Base-by-base conservation (phyloP, 2,888 invertebrate genomes). In the Linnaemya tessellans region DNA sequence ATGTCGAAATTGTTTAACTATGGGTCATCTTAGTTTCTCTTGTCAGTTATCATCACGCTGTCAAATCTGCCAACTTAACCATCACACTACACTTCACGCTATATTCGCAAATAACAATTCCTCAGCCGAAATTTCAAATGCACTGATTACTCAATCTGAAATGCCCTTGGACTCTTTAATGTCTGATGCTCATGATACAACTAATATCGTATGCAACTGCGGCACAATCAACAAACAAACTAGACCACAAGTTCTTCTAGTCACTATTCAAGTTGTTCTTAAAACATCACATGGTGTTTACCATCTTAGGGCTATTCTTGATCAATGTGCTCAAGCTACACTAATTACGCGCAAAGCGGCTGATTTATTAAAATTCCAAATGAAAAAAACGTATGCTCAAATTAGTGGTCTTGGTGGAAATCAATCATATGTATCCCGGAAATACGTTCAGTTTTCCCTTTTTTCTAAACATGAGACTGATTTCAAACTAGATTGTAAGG, bases 261-360 rank as follows among this genome's bases (percentile, higher is more conserved):
- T n/a, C n/a, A n/a, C n/a, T n/a, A n/a, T n/a, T n/a, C n/a, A n/a
- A n/a, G n/a, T n/a, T n/a, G n/a, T n/a, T n/a, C n/a, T n/a, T n/a
- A n/a, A n/a, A n/a, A n/a, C n/a, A n/a, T n/a, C n/a, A n/a, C n/a
- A n/a, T n/a, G n/a, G n/a, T n/a, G n/a, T n/a, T n/a, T n/a, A n/a
- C n/a, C n/a, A n/a, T n/a, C n/a, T n/a, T n/a, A n/a, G n/a, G n/a
- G n/a, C n/a, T n/a, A n/a, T n/a, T n/a, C n/a, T n/a, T n/a, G n/a
- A n/a, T n/a, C n/a, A n/a, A n/a, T n/a, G n/a, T n/a, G n/a, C 82
- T 8, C 82, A 78, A 41, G 80, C 84, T 5, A 62, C 84, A 9
- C 56, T 84, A 11, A 84, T 75, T 13, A 58, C 75, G n/a, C 18
- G 67, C 46, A 60, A 71, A 43, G 73, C 73, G 3, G 77, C 64